phyloP scores from a whole-genome alignment of 1,140 invertebrate species.

The Diabrotica undecimpunctata region DNA sequence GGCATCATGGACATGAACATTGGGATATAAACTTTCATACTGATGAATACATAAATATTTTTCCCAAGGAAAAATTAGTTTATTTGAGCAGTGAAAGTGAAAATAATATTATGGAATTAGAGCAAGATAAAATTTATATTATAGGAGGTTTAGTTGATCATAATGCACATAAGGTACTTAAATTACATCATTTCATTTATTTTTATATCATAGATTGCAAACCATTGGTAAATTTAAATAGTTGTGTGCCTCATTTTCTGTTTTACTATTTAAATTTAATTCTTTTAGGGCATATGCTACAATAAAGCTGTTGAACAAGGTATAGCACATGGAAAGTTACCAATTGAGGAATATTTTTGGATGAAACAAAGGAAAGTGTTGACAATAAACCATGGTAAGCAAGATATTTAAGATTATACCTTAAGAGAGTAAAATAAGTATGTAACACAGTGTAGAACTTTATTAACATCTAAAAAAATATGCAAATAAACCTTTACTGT shows the following conservation, averaged over 20 bases:
- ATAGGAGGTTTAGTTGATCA: slow-evolving; percentile 98
- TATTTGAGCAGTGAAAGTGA: slow-evolving; percentile 95
- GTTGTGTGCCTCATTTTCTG: too few relatives aligned
- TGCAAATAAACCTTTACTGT: too few relatives aligned
- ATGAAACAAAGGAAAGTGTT: slow-evolving; percentile 94
- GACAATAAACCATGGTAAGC: slow-evolving; percentile 91
- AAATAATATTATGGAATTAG: slow-evolving; percentile 75
- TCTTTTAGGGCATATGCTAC: slow-evolving; percentile 76
- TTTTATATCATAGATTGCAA: not conserved
- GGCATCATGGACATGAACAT: slow-evolving; percentile 83
- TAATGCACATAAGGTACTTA: slow-evolving; percentile 83
- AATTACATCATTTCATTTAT: too few relatives aligned
- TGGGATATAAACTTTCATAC: slow-evolving; percentile 86
- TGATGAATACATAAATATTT: slow-evolving; percentile 64
- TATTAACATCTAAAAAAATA: too few relatives aligned
- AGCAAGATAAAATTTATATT: slow-evolving; percentile 80
- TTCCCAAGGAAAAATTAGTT: slow-evolving; percentile 73
- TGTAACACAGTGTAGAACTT: too few relatives aligned
- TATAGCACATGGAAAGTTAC: slow-evolving; percentile 80
- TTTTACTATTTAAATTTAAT: too few relatives aligned
- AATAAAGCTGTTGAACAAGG: slow-evolving; percentile 74
- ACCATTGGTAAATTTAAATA: too few relatives aligned
- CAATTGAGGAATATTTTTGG: slow-evolving; percentile 84
- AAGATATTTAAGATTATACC: not conserved
- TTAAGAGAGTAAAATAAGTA: too few relatives aligned